Conservation (phyloP, 1,140 invertebrate species). For the Penaeus japonicus region DNA sequence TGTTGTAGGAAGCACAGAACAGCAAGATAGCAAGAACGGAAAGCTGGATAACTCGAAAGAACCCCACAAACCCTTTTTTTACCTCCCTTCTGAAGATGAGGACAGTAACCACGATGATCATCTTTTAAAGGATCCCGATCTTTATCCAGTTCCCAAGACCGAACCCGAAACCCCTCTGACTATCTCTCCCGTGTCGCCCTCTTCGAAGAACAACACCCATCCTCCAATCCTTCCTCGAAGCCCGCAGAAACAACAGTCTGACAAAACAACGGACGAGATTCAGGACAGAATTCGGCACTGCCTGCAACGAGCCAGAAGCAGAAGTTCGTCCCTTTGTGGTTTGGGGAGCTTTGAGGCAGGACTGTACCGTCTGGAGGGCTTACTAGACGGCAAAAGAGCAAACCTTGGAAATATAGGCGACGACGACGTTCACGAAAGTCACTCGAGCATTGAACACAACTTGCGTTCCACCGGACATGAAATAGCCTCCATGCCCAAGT, state of each 20-base stretch:
- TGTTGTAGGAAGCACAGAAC: neutral
- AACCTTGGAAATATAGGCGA: neutral
- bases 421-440: neutral
- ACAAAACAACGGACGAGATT: neutral
- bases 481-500: conserved; percentile 40
- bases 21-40: neutral
- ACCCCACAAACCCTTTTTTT: conserved; percentile 31
- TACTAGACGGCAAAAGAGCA: conserved; percentile 10
- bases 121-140: conserved; percentile 19
- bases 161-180: neutral
- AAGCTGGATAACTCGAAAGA: conserved; percentile 29
- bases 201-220: neutral
- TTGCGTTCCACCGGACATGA: conserved; percentile 17
- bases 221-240: neutral
- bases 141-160: conserved; percentile 39
- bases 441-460: neutral
- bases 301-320: conserved; percentile 29
- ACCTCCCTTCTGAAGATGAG: conserved; percentile 47
- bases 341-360: conserved; percentile 46
- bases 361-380: conserved; percentile 34
- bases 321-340: conserved; percentile 29
- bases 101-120: conserved; percentile 21
- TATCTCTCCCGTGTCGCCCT: neutral
- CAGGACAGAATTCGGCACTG: conserved; percentile 33
- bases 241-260: neutral